Percentiles rank a stretch among this genome's conserved stretches.
These are phyloP conservation scores for Eubasilissa regina DNA, from an alignment of 1,140 invertebrate genomes.

Conservation along the genomic window DNA sequence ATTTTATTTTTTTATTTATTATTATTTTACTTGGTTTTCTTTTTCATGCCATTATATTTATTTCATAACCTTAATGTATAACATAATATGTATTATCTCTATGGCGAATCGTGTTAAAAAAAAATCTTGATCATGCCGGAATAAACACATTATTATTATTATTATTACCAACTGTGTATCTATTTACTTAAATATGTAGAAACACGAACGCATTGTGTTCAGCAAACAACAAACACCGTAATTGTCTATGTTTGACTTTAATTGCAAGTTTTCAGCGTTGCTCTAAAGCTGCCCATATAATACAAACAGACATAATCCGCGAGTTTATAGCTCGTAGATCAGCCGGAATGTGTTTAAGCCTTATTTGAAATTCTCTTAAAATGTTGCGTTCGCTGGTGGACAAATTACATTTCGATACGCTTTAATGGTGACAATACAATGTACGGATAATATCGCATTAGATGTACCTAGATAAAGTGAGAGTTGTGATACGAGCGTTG, in stretches of 20 bases:
- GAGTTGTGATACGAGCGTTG: conserved; percentile 5
- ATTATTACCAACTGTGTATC: no score
- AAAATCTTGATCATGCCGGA: no score
- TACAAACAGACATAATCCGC: background rate
- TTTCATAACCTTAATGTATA: no score
- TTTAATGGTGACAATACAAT: conserved; percentile 5
- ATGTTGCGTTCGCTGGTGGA: background rate
- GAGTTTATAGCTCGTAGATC: background rate
- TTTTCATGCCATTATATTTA: no score
- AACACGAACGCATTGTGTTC: no score
- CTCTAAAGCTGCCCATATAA: background rate
- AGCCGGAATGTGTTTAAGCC: background rate
- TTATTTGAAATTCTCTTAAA: conserved; percentile 8
- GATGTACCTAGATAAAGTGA: background rate
- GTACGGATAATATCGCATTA: conserved; percentile 20
- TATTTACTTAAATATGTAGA: no score
- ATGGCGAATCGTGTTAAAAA: no score
- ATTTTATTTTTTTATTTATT: no score
- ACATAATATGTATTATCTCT: no score
- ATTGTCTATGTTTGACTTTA: conserved; percentile 14
- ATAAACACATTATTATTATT: no score
- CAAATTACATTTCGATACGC: conserved; percentile 30
- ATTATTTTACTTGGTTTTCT: no score
- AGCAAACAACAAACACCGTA: background rate
- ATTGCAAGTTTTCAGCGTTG: background rate